These are phyloP conservation scores for Pterocles orientalis DNA, from an alignment of 2,113 vertebrate species.

Conservation along the genomic window DNA sequence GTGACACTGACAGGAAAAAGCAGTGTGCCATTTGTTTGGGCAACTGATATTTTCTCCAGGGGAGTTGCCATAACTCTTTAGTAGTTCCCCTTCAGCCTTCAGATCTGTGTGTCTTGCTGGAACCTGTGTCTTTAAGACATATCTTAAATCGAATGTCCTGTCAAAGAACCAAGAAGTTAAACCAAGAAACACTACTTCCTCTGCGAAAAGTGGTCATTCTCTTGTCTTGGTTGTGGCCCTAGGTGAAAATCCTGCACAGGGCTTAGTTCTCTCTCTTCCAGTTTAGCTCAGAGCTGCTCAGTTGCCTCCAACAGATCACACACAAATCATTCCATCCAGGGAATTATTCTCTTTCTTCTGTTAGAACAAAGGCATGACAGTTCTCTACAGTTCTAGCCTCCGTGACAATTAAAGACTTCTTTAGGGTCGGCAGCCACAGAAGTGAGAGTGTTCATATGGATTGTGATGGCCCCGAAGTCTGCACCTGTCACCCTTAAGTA, in stretches of 20 bases:
- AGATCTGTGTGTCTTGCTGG: not conserved
- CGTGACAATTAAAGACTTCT: not conserved
- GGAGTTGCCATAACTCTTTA: not conserved
- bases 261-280: conserved; percentile 31
- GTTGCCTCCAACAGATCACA: conserved; percentile 16
- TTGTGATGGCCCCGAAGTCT: not conserved
- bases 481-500: not conserved
- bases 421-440: not conserved
- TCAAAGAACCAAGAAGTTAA: not conserved
- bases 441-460: not conserved
- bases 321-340: conserved; percentile 22
- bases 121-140: not conserved
- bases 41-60: not conserved
- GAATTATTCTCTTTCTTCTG: not conserved
- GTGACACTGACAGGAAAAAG: not conserved
- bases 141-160: not conserved
- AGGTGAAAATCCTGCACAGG: not conserved
- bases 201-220: not conserved
- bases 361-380: not conserved
- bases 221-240: not conserved
- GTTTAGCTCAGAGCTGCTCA: conserved; percentile 49
- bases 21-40: not conserved
- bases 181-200: not conserved
- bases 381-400: not conserved
- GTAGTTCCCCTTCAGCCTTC: not conserved